Evolutionary conservation across 2,888 invertebrate genomes (phyloP), one percentile per base, ranked within the genome.

Genomic region (Macrostomum cliftonense): DNA sequence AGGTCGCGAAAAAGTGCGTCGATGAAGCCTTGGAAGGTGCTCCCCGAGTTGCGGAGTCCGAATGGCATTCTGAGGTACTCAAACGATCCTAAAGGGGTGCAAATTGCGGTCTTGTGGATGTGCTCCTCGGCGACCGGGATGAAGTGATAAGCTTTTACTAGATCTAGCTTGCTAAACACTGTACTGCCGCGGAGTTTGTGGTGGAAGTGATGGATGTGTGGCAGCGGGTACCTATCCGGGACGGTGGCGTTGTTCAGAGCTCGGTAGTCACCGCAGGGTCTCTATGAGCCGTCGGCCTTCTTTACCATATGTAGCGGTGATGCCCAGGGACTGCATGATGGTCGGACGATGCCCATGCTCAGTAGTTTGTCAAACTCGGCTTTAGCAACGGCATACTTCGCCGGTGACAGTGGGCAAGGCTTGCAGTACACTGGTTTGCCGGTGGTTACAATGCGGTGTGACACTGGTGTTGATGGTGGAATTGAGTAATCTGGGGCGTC

Each of bases 321-420:
- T 0, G 69, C 58, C 68, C 67, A 71, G 2, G 57, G 53, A 38
- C 67, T 67, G 40, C 19, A 17, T 40, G 16, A 17, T 11, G 16
- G 19, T 7, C 2, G 16, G 11, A 40, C 19, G 40, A 40, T 16
- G 2, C 19, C 19, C 16, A 40, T 19, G 5, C 11, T 2, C 2
- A 17, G 28, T 7, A 28, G 28, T 9, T 28, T 28, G 28, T 28
- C 28, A 9, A 28, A 28, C 17, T 69, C 59, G 7, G 61, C 51
- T 42, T 61, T 59, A 1, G 64, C 65, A 5, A 57, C 28, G 28
- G 28, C 9, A 28, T 28, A 28, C 28, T 28, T 28, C 9, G 28
- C 28, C 28, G 28, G 28, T 28, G 28, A 28, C 5, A 28, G 28
- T 9, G 28, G 28, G 28, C 28, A 9, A 28, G 28, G 28, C 28